phyloP scores from a whole-genome alignment of 2,113 vertebrate species.

The Lampris incognitus region DNA sequence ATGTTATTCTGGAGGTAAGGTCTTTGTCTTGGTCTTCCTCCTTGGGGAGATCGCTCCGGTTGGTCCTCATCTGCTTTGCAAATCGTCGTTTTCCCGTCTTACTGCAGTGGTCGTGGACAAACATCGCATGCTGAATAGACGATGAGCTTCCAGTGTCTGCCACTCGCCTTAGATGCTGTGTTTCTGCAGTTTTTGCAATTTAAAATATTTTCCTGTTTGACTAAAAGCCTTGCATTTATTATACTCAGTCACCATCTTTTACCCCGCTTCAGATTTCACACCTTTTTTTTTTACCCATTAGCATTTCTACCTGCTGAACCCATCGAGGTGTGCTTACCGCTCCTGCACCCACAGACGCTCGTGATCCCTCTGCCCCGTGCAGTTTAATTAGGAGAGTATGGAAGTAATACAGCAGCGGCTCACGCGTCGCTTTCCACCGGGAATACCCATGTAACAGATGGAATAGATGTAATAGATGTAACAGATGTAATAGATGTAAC shows the following conservation, averaged over 20 bases:
- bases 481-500: no score
- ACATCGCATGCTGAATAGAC: slow-evolving; percentile 40
- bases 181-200: not conserved
- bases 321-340: no score
- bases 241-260: not conserved
- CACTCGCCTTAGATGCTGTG: slow-evolving; percentile 10
- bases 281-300: no score
- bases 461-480: no score
- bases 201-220: not conserved
- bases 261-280: not conserved
- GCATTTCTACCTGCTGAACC: no score
- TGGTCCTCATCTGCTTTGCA: slow-evolving; percentile 60
- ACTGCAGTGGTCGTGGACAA: slow-evolving; percentile 22
- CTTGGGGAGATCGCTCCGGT: slow-evolving; percentile 56
- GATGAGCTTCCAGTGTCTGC: slow-evolving; percentile 7
- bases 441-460: no score
- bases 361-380: no score
- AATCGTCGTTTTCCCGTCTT: slow-evolving; percentile 49
- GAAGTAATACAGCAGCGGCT: no score
- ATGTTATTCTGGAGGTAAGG: slow-evolving; percentile 54
- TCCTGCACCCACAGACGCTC: no score
- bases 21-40: slow-evolving; percentile 60
- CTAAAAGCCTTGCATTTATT: slow-evolving; percentile 18
- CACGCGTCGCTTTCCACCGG: no score
- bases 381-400: no score